phyloP scores from a whole-genome alignment of 2,113 vertebrate species.

The Passer domesticus region DNA sequence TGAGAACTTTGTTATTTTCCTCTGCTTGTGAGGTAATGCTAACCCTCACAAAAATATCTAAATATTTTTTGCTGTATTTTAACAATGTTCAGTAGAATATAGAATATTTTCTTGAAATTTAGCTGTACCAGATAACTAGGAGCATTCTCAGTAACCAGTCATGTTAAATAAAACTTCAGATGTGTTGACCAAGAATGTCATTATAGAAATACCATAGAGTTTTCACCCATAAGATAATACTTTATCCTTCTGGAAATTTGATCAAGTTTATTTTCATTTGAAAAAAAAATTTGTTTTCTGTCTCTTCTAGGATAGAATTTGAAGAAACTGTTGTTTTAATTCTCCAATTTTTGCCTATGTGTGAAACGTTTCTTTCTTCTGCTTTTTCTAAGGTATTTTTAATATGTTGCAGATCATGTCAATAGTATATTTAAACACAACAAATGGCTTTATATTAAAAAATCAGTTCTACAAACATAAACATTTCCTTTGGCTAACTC shows the following conservation, averaged over 20 bases:
- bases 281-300: not conserved
- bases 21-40: not conserved
- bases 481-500: not conserved
- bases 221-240: not conserved
- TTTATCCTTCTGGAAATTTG: not conserved
- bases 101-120: not conserved
- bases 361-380: not conserved
- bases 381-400: not conserved
- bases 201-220: not conserved
- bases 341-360: not conserved
- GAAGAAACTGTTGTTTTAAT: not conserved
- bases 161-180: not conserved
- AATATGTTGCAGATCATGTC: not conserved
- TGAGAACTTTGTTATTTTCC: not conserved
- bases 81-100: not conserved
- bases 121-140: not conserved
- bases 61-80: not conserved
- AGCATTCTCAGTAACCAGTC: not conserved
- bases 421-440: not conserved
- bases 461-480: not conserved
- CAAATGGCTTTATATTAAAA: not conserved
- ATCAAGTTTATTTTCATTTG: not conserved
- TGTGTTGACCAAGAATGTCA: not conserved
- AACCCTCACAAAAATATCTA: not conserved
- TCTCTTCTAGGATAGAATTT: not conserved